Evolutionary conservation across 2,797 vertebrate species (phyloP).

Genomic region (Simalia tracyae): DNA sequence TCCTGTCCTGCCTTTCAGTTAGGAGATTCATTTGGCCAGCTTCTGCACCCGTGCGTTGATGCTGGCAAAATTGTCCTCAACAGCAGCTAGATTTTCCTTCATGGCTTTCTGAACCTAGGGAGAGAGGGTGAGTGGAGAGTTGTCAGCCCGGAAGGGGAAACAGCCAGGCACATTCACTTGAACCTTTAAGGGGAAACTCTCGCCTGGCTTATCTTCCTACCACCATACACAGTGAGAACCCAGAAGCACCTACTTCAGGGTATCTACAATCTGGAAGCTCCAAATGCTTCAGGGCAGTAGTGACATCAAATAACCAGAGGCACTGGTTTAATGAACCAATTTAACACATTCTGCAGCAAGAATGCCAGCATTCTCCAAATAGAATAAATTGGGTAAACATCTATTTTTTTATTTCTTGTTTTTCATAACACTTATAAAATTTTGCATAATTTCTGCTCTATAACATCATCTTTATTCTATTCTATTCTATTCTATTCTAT

Average conservation of each 20-base stretch:
- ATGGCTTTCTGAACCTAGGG: conserved; percentile 89
- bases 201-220: neutral
- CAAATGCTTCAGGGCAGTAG: neutral
- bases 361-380: neutral
- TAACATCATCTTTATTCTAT: neutral
- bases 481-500: too few relatives aligned
- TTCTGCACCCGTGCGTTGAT: conserved; percentile 89
- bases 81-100: conserved; percentile 86
- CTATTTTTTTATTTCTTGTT: neutral
- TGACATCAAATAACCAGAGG: neutral
- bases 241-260: neutral
- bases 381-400: neutral
- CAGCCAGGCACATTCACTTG: neutral
- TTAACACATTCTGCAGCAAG: neutral
- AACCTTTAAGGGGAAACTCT: too few relatives aligned
- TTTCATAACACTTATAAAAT: neutral
- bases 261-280: neutral
- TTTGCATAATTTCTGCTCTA: neutral
- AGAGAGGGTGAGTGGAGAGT: neutral
- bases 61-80: conserved; percentile 86
- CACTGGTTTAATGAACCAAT: neutral
- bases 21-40: conserved; percentile 79
- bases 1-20: neutral
- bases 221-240: neutral
- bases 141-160: neutral